Evolutionary conservation across 2,888 invertebrate species (phyloP).

Genomic region (Apeira syringaria): DNA sequence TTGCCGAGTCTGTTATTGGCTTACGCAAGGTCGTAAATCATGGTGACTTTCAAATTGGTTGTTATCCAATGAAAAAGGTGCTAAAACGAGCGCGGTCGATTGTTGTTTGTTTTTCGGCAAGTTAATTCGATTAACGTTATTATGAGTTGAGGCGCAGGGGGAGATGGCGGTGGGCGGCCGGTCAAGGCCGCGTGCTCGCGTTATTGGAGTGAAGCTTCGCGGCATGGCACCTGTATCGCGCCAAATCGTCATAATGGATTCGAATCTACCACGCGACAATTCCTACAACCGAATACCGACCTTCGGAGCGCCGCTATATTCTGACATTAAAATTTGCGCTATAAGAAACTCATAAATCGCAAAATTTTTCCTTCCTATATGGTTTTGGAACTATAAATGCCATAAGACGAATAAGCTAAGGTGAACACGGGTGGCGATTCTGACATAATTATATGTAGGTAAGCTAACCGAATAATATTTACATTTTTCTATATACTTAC

Average conservation of each 20-base stretch:
- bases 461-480: too few species aligned
- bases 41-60: constrained; percentile 1
- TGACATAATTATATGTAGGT: too few species aligned
- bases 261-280: constrained; percentile 32
- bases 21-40: constrained; percentile 3
- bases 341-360: constrained; percentile 6
- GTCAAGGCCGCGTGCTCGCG: constrained; percentile 44
- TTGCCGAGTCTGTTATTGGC: constrained; percentile 5
- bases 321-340: constrained; percentile 9
- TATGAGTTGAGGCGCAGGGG: constrained; percentile 29
- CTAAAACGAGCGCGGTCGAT: constrained; percentile 9
- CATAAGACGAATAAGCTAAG: not conserved
- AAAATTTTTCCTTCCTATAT: not conserved
- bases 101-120: constrained; percentile 19
- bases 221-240: constrained; percentile 35
- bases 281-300: constrained; percentile 13
- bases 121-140: constrained; percentile 26
- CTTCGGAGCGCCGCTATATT: constrained; percentile 26
- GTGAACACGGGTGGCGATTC: not conserved
- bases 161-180: constrained; percentile 16
- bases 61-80: constrained; percentile 7
- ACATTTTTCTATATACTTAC: too few species aligned
- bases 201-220: constrained; percentile 31
- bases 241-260: constrained; percentile 29
- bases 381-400: not conserved